Evolutionary conservation across 2,113 vertebrate genomes (phyloP).

Genomic region (Mus pahari): DNA sequence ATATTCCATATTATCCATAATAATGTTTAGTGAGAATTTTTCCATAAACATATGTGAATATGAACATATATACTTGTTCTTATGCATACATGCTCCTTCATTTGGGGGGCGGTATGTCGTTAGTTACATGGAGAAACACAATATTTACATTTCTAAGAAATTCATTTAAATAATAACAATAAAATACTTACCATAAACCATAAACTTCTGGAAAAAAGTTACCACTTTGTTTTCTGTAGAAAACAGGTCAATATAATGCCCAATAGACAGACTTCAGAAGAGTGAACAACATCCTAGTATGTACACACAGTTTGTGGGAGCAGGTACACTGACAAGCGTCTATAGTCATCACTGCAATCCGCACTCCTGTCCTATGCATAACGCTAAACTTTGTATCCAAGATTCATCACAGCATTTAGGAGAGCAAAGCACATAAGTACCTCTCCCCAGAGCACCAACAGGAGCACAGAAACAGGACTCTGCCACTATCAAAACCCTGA

Average conservation of each 20-base stretch:
- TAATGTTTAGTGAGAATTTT: constrained; percentile 26
- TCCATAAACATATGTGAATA: neutral
- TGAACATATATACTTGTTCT: constrained; percentile 1
- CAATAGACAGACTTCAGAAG: constrained; percentile 4
- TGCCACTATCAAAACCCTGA: constrained; percentile 3
- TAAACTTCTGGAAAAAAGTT: constrained; percentile 37
- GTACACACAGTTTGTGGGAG: neutral
- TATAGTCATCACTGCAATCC: neutral
- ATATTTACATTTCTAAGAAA: constrained; percentile 41
- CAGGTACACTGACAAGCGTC: neutral
- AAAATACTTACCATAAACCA: constrained; percentile 12
- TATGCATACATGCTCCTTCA: neutral
- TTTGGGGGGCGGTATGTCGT: neutral
- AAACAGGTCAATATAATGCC: constrained; percentile 44
- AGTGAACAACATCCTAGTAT: neutral
- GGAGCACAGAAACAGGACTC: neutral
- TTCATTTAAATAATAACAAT: constrained; percentile 40
- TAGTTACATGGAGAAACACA: constrained; percentile 1
- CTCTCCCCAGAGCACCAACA: neutral
- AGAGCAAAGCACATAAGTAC: neutral
- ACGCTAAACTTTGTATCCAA: neutral
- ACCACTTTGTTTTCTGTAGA: constrained; percentile 45
- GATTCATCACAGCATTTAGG: neutral
- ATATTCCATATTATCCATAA: neutral
- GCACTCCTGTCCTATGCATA: neutral